Conservation (phyloP, 2,888 invertebrate species). For the Polylopha cassiicola region DNA sequence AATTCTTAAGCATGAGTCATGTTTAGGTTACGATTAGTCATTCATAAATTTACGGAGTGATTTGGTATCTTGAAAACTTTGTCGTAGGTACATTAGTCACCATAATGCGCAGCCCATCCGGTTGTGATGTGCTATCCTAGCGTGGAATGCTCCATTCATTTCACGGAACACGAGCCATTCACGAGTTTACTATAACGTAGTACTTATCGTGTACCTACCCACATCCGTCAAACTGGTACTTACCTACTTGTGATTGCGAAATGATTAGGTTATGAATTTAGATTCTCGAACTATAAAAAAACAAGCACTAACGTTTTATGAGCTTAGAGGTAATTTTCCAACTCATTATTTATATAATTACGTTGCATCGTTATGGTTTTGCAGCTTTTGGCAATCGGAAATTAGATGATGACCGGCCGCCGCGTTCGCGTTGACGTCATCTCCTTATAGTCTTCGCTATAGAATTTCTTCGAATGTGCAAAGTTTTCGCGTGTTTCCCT, state of each 20-base stretch:
- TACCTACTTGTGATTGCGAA: no score
- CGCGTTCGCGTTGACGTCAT: conserved; percentile 16
- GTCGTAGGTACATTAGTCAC: conserved; percentile 25
- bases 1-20: conserved; percentile 56
- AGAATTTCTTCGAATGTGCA: conserved; percentile 19
- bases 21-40: conserved; percentile 57
- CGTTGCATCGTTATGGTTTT: conserved; percentile 18
- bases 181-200: conserved; percentile 10
- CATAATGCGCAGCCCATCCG: conserved; percentile 19
- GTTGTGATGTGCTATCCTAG: conserved; percentile 10
- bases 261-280: no score
- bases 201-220: conserved; percentile 2
- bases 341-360: conserved; percentile 4
- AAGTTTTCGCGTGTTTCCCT: conserved; percentile 13
- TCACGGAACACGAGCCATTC: conserved; percentile 12
- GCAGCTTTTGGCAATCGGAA: conserved; percentile 22
- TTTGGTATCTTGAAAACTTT: conserved; percentile 33
- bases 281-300: no score
- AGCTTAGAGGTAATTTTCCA: background rate
- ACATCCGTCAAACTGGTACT: conserved; percentile 8
- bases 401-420: conserved; percentile 18
- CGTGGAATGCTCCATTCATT: conserved; percentile 20
- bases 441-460: conserved; percentile 20
- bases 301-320: no score
- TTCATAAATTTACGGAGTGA: conserved; percentile 52